Conservation (phyloP, 2,888 invertebrate genomes). For the Nipponacmea schrenckii region DNA sequence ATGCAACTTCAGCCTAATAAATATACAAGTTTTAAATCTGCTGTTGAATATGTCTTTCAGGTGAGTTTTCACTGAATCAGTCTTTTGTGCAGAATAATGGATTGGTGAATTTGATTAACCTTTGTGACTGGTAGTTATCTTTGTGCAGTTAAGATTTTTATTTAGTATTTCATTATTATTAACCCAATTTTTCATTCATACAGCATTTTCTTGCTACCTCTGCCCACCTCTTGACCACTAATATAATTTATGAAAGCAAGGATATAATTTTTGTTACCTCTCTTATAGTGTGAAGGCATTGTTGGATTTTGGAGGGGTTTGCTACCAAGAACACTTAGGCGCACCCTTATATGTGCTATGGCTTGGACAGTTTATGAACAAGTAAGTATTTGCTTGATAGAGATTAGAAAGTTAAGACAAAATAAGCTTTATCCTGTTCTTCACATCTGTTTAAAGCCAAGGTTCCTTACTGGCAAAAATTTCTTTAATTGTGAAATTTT, state of each 20-base stretch:
- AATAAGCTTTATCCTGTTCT: too few species aligned
- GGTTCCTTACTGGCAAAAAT: too few species aligned
- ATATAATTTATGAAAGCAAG: too few species aligned
- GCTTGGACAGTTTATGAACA: conserved; percentile 95
- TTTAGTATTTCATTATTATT: too few species aligned
- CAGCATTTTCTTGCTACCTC: too few species aligned
- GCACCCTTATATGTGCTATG: conserved; percentile 89
- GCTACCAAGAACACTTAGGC: conserved; percentile 83
- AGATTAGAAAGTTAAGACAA: too few species aligned
- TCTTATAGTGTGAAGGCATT: conserved; percentile 63
- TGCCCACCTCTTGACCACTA: not conserved
- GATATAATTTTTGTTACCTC: not conserved
- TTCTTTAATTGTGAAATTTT: too few species aligned
- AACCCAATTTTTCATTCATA: too few species aligned
- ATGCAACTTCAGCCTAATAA: conserved; percentile 87
- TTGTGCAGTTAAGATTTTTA: too few species aligned
- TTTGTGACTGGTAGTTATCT: too few species aligned
- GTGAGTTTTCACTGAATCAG: conserved; percentile 49
- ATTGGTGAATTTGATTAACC: not conserved
- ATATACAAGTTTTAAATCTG: conserved; percentile 76
- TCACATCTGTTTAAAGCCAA: too few species aligned
- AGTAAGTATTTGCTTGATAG: conserved; percentile 66
- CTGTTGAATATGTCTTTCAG: conserved; percentile 77
- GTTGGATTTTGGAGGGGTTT: conserved; percentile 87
- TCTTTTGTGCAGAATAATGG: not conserved